Percentiles rank a stretch among this genome's conserved stretches.
Conservation (phyloP, 2,888 invertebrate genomes). For the Uloborus plumipes region DNA sequence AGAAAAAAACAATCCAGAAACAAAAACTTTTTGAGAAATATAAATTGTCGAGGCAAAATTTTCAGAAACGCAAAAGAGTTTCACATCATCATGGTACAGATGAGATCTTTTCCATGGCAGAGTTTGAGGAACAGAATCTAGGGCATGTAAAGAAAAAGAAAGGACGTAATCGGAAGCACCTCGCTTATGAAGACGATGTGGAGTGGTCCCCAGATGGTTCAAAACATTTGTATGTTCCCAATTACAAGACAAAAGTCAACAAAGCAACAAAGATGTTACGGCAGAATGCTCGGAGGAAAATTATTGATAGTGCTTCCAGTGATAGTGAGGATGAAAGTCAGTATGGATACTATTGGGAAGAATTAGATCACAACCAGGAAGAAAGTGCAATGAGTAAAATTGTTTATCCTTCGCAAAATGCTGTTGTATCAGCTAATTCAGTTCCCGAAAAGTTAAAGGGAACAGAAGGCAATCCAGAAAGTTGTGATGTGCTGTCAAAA, state of each 20-base stretch:
- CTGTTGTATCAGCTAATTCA: background rate
- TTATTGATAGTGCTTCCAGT: slow-evolving; percentile 34
- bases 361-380: background rate
- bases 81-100: background rate
- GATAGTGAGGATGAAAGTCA: slow-evolving; percentile 4
- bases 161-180: background rate
- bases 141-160: slow-evolving; percentile 2
- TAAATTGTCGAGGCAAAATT: slow-evolving; percentile 14
- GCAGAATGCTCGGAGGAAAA: slow-evolving; percentile 2
- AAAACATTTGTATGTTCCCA: background rate
- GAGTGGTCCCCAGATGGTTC: slow-evolving; percentile 29
- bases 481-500: slow-evolving; percentile 22
- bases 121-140: background rate
- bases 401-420: background rate
- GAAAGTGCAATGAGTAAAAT: background rate
- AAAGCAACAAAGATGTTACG: slow-evolving; percentile 20
- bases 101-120: slow-evolving; percentile 1
- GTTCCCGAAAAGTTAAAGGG: background rate
- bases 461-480: background rate
- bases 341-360: background rate
- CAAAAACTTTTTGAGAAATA: slow-evolving; percentile 10
- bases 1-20: too few species aligned
- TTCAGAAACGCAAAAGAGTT: background rate
- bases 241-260: background rate
- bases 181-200: slow-evolving; percentile 29